Percentiles rank a stretch among this genome's conserved stretches.
Evolutionary conservation across 2,113 vertebrate genomes (phyloP).

Genomic region (Panthera tigris): DNA sequence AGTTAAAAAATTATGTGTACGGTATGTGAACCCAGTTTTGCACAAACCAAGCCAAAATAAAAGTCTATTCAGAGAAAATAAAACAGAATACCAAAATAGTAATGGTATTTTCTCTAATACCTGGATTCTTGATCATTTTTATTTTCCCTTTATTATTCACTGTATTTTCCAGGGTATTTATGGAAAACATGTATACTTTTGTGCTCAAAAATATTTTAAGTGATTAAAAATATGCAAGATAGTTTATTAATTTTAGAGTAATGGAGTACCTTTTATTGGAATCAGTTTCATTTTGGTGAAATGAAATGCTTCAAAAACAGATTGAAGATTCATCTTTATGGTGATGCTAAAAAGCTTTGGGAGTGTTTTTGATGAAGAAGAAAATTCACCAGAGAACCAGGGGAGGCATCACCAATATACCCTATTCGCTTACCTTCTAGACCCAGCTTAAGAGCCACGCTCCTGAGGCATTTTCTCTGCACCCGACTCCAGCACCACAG

Average conservation of each 20-base stretch:
- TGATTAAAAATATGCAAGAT: neutral
- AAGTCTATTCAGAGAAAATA: constrained; percentile 39
- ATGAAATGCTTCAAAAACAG: neutral
- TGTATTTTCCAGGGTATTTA: neutral
- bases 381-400: neutral
- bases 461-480: neutral
- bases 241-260: constrained; percentile 44
- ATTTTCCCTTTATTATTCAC: neutral
- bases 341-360: neutral
- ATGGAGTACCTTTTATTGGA: neutral
- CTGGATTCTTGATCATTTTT: neutral
- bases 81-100: constrained; percentile 18
- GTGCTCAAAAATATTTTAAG: constrained; percentile 22
- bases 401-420: neutral
- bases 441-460: neutral
- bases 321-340: neutral
- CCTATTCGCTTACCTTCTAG: neutral
- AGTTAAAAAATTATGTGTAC: neutral
- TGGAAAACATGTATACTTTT: neutral
- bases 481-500: neutral
- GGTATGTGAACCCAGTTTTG: neutral
- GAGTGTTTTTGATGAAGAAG: neutral
- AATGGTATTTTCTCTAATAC: constrained; percentile 18
- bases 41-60: neutral
- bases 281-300: constrained; percentile 31